Evolutionary conservation across 2,797 vertebrate genomes (phyloP).

Genomic region (Cossypha dichroa): DNA sequence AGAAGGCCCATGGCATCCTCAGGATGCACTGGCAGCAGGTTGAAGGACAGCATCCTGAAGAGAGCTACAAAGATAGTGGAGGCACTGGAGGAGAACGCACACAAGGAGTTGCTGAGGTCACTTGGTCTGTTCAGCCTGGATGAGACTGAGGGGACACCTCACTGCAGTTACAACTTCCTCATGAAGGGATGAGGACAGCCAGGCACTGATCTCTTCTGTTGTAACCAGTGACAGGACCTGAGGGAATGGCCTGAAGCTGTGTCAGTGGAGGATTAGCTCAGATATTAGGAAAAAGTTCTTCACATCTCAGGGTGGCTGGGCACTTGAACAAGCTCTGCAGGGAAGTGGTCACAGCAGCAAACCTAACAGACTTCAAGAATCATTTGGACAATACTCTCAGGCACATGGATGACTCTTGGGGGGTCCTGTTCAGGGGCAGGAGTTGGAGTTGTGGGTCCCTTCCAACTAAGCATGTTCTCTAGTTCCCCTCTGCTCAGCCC

Average conservation of each 20-base stretch:
- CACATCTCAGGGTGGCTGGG: background rate
- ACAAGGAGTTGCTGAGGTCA: background rate
- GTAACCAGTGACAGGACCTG: rapidly evolving
- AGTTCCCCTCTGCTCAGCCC: background rate
- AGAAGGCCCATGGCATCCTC: background rate
- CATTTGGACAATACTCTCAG: background rate
- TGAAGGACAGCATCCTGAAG: background rate
- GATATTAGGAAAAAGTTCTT: background rate
- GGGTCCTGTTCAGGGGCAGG: background rate
- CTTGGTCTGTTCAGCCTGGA: background rate
- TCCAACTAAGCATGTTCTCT: background rate
- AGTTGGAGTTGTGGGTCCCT: rapidly evolving
- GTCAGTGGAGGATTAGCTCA: background rate
- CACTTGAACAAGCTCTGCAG: background rate
- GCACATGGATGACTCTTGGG: background rate
- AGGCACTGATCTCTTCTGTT: background rate
- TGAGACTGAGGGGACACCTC: background rate
- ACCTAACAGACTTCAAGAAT: background rate
- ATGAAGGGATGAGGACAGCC: background rate
- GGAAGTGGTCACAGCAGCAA: background rate
- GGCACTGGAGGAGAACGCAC: background rate
- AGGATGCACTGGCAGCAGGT: background rate
- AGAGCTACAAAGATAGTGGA: background rate
- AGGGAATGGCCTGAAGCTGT: background rate
- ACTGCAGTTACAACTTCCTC: background rate